Evolutionary conservation across 2,888 invertebrate genomes (phyloP), one percentile per base, ranked within the genome.

Genomic region (Agrochola circellaris): DNA sequence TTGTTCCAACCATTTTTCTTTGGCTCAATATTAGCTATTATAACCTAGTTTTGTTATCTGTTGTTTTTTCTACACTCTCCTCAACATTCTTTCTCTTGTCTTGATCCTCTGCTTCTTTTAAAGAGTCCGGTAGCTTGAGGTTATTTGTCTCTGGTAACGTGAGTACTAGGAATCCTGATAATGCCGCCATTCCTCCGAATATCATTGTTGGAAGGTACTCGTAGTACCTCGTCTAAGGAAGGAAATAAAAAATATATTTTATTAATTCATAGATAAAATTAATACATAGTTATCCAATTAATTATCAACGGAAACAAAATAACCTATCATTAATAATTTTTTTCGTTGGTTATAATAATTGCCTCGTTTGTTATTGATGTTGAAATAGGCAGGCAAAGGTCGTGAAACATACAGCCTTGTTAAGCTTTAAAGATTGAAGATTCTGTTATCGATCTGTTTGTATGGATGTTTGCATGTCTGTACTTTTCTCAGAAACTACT

Each of bases 111-210:
- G 97, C 97, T 83, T 98, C 97, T 81, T 97, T 95, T 30, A 97
- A 92, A 0, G 97, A 97, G 82, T 97, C 97, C 38, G 98, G 97
- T 60, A 97, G 90, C 75, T 97, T 97, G 66, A 95, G 92, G 83
- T 97, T 97, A 76, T 97, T 97, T 23, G 97, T 97, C 90, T 98
- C 97, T 11, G 98, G 98, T 75, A 97, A 95, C 0, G 97, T 94
- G 11, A 97, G 93, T 0, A 97, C 97, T 0, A 97, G 91, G 66
- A 96, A 90, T 0, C 97, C 97, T 11, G 97, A 97, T 66, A 96
- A 78, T 0, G 97, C 95, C 3, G 97, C 97, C 94, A 97, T 97
- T 23, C 92, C 90, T 0, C 97, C 97, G 82, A 98, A 98, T 7
- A 97, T 90, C 81, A 97, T 95, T 9, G 97, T 97, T 11, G 98